Conservation (phyloP, 2,113 vertebrate genomes). For the Butorides virescens region DNA sequence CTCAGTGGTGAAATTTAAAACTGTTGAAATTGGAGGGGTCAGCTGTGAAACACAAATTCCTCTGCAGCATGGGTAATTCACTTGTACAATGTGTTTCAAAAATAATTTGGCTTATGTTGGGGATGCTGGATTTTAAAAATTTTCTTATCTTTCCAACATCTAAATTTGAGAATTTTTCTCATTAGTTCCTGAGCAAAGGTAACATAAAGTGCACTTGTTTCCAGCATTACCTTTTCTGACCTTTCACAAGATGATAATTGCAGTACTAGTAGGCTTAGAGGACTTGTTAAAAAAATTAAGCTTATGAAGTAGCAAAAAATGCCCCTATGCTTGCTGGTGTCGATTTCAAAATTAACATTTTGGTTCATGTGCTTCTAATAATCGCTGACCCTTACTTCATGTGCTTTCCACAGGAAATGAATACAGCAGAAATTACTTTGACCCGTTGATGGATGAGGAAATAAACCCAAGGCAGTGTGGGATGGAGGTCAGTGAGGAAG, state of each 20-base stretch:
- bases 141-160: slow-evolving; percentile 46
- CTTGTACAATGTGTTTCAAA: background rate
- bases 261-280: slow-evolving; percentile 83
- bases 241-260: slow-evolving; percentile 96
- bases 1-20: slow-evolving; percentile 61
- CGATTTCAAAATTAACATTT: slow-evolving; percentile 99
- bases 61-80: background rate
- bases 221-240: slow-evolving; percentile 91
- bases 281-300: slow-evolving; percentile 80
- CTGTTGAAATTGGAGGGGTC: slow-evolving; percentile 51
- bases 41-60: slow-evolving; percentile 14
- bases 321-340: slow-evolving; percentile 82
- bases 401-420: slow-evolving; percentile 97
- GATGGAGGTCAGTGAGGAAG: slow-evolving; percentile 87
- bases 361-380: slow-evolving; percentile 99
- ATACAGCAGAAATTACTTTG: slow-evolving; percentile 94
- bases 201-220: slow-evolving; percentile 92
- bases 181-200: slow-evolving; percentile 88
- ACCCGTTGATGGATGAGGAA: slow-evolving; percentile 88
- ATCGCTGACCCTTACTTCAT: slow-evolving; percentile 90
- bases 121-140: background rate
- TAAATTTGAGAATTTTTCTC: slow-evolving; percentile 86
- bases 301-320: slow-evolving; percentile 86
- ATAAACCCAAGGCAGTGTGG: slow-evolving; percentile 89
- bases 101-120: slow-evolving; percentile 19